Percentiles rank a stretch among this genome's conserved stretches.
These are phyloP conservation scores for Malthinus seriepunctatus DNA, from an alignment of 2,888 invertebrate species.

Conservation along the genomic window DNA sequence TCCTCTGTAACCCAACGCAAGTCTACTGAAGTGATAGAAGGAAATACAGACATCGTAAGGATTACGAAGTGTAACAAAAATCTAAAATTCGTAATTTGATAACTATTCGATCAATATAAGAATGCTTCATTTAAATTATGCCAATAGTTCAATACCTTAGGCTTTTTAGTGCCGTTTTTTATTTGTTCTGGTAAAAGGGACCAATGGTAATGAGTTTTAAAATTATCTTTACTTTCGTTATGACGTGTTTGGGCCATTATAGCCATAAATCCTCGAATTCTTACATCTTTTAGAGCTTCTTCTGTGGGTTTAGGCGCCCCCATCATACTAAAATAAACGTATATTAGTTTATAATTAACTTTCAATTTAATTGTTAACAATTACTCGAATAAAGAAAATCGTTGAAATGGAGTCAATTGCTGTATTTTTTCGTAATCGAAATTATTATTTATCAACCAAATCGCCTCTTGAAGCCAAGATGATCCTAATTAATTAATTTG, in stretches of 20 bases:
- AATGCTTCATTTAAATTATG: background rate
- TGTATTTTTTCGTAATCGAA: conserved; percentile 63
- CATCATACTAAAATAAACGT: no score
- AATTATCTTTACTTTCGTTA: conserved; percentile 57
- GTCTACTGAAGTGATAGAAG: conserved; percentile 79
- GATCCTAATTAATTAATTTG: conserved; percentile 58
- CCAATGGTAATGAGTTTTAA: conserved; percentile 68
- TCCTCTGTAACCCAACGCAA: conserved; percentile 60
- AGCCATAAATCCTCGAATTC: no score
- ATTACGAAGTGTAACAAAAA: conserved; percentile 85
- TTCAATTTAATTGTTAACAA: background rate
- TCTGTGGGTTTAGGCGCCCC: no score
- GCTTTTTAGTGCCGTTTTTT: conserved; percentile 47
- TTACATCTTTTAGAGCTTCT: background rate
- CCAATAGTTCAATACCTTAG: conserved; percentile 46
- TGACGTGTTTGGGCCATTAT: background rate
- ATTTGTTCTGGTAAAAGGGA: conserved; percentile 60
- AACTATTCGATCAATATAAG: background rate
- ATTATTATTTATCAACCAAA: conserved; percentile 69
- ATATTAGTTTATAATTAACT: background rate
- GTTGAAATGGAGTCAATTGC: conserved; percentile 55
- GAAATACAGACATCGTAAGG: conserved; percentile 91
- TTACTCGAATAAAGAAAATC: conserved; percentile 75
- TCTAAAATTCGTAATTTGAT: conserved; percentile 56
- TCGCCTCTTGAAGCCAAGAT: conserved; percentile 78